Evolutionary conservation across 2,113 vertebrate species (phyloP).

Genomic region (Narcine bancroftii): DNA sequence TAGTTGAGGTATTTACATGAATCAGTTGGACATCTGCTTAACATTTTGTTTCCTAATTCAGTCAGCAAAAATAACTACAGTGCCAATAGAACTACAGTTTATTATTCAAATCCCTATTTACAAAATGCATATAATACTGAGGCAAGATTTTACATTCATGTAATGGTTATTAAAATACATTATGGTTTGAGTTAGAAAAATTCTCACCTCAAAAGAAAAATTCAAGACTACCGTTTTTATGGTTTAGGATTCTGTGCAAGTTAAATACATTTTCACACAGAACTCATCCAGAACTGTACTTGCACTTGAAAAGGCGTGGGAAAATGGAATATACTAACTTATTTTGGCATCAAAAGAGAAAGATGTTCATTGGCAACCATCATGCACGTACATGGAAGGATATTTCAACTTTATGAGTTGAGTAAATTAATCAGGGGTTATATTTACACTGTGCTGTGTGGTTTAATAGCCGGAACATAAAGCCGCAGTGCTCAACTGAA

Average conservation of each 20-base stretch:
- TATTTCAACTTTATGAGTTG: no score
- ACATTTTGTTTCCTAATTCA: neutral
- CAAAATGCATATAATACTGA: neutral
- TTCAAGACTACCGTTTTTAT: neutral
- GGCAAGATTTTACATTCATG: neutral
- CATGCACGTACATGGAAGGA: no score
- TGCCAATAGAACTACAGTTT: neutral
- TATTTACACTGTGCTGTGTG: no score
- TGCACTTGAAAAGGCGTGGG: neutral
- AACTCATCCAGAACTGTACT: neutral
- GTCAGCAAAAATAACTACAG: neutral
- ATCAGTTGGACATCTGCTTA: neutral
- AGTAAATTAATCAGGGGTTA: no score
- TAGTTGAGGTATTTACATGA: neutral
- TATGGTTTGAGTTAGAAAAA: neutral
- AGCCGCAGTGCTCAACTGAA: no score
- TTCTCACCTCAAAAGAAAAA: neutral
- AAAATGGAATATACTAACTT: no score
- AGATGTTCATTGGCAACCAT: no score
- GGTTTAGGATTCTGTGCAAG: neutral
- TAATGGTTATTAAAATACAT: neutral
- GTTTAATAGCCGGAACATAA: no score
- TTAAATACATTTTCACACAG: neutral
- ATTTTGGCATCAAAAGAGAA: no score
- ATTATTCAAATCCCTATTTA: slow-evolving; percentile 7